These are phyloP conservation scores for Salvelinus alpinus DNA, from an alignment of 2,113 vertebrate species.

Conservation along the genomic window DNA sequence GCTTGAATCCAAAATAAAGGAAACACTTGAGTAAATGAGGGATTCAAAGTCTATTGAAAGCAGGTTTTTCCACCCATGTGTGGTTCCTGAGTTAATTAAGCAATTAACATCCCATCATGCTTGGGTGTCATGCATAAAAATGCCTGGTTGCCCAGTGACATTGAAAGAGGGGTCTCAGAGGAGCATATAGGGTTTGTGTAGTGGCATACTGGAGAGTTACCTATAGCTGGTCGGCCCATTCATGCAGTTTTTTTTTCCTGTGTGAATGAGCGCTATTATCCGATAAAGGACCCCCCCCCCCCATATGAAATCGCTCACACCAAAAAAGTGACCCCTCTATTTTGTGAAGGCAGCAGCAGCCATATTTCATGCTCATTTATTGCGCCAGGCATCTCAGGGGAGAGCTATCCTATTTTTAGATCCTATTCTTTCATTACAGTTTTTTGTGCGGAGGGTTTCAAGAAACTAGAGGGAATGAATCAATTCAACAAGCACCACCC, in stretches of 20 bases:
- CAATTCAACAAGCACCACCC: not conserved
- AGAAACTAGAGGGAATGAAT: constrained; percentile 2
- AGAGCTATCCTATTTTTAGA: not conserved
- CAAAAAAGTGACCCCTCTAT: not conserved
- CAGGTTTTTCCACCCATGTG: too few species aligned
- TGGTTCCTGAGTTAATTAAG: too few species aligned
- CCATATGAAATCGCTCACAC: constrained; percentile 1
- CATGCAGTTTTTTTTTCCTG: not conserved
- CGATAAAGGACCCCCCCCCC: not conserved
- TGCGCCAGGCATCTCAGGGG: not conserved
- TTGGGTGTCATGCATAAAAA: too few species aligned
- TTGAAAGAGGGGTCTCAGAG: too few species aligned
- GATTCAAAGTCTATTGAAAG: too few species aligned
- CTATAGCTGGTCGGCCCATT: not conserved
- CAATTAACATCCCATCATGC: too few species aligned
- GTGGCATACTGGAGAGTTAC: not conserved
- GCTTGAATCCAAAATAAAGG: too few species aligned
- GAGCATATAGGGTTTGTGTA: too few species aligned
- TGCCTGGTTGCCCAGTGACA: too few species aligned
- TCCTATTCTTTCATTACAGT: not conserved
- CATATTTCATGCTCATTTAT: not conserved
- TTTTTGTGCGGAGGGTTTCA: not conserved
- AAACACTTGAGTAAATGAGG: too few species aligned
- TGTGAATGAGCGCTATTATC: not conserved
- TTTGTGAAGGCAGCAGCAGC: not conserved